phyloP scores from a whole-genome alignment of 2,113 vertebrate genomes.

The Sinocyclocheilus rhinocerous region DNA sequence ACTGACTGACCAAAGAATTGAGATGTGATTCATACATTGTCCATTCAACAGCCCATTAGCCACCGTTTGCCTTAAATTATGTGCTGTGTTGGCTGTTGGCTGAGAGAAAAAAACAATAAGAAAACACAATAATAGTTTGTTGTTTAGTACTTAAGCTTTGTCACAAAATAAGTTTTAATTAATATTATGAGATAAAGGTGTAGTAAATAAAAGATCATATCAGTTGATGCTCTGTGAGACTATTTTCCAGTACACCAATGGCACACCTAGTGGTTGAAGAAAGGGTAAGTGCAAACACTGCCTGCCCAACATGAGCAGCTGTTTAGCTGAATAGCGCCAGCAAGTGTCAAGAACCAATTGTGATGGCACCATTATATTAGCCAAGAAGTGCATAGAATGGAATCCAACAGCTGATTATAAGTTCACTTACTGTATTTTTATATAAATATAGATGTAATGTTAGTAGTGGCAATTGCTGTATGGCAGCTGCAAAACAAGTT shows the following conservation, averaged over 20 bases:
- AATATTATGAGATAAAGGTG: neutral
- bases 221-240: neutral
- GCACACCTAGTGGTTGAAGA: conserved; percentile 31
- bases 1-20: neutral
- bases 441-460: neutral
- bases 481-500: conserved; percentile 1
- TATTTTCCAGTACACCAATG: neutral
- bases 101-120: neutral
- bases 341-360: neutral
- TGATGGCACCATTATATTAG: neutral
- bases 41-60: neutral
- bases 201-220: neutral
- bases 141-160: too few species aligned
- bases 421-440: neutral
- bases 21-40: neutral
- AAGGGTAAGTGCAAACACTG: conserved; percentile 28
- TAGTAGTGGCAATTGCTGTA: neutral
- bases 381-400: neutral
- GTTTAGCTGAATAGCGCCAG: neutral
- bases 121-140: neutral
- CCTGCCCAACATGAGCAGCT: neutral
- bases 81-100: too few species aligned
- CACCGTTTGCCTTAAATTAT: neutral
- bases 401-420: conserved; percentile 2
- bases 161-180: neutral